These are phyloP conservation scores for Amblyraja radiata DNA, from an alignment of 2,797 vertebrate genomes.

Conservation along the genomic window DNA sequence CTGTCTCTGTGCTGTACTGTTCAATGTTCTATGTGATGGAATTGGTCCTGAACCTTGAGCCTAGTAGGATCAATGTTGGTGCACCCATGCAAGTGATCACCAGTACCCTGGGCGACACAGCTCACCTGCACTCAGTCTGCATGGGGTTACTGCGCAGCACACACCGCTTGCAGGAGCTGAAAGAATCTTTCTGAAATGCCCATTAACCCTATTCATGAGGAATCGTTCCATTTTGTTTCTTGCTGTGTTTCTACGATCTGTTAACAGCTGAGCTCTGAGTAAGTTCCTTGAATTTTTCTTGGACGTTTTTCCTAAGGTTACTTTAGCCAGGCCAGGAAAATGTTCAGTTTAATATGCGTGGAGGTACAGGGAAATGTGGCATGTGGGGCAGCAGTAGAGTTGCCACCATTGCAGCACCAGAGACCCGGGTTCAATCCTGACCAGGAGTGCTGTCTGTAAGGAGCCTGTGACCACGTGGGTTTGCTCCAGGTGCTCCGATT, in stretches of 20 bases:
- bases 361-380: too few relatives aligned
- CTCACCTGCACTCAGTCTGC: neutral
- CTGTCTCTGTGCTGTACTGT: too few relatives aligned
- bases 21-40: too few relatives aligned
- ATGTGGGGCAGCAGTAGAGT: too few relatives aligned
- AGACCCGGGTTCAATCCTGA: too few relatives aligned
- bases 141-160: neutral
- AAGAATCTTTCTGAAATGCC: neutral
- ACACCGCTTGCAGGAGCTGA: neutral
- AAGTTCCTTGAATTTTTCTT: constrained; percentile 11
- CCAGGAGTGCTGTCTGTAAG: too few relatives aligned
- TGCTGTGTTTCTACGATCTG: neutral
- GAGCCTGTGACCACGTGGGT: too few relatives aligned
- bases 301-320: neutral
- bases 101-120: neutral
- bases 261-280: neutral
- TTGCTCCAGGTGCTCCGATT: too few relatives aligned
- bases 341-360: too few relatives aligned
- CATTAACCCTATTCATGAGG: neutral
- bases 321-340: neutral
- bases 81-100: neutral
- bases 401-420: too few relatives aligned
- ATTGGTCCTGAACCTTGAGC: too few relatives aligned
- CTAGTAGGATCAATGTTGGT: neutral
- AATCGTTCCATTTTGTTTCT: neutral